phyloP scores from a whole-genome alignment of 2,113 vertebrate genomes.

The Oplegnathus fasciatus region DNA sequence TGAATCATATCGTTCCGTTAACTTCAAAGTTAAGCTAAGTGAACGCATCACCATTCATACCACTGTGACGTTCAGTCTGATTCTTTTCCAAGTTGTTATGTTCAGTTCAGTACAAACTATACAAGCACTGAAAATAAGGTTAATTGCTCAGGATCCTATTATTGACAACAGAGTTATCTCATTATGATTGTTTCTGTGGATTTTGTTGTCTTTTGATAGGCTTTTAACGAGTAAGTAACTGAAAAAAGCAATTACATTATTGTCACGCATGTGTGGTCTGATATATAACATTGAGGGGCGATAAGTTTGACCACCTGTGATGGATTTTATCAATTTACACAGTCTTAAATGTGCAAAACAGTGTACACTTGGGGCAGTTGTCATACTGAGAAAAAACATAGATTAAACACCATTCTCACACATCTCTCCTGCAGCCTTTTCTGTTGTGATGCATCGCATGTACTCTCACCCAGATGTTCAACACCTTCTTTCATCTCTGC shows the following conservation, averaged over 20 bases:
- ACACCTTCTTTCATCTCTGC: conserved; percentile 23
- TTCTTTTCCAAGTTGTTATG: background rate
- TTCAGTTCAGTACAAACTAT: too few species aligned
- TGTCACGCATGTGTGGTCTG: background rate
- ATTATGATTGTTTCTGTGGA: background rate
- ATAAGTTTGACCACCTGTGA: background rate
- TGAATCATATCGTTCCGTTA: background rate
- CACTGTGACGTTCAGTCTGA: background rate
- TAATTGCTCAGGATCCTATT: background rate
- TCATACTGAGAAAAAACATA: background rate
- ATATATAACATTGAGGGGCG: background rate
- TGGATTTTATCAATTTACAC: background rate
- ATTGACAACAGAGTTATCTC: background rate
- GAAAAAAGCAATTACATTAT: too few species aligned
- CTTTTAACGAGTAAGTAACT: conserved; percentile 4
- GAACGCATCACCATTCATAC: background rate
- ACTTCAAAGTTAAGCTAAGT: background rate
- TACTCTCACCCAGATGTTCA: conserved; percentile 19
- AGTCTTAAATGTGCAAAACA: background rate
- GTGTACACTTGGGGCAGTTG: too few species aligned
- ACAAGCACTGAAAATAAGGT: background rate
- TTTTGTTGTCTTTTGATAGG: background rate
- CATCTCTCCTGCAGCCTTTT: background rate
- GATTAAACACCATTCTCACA: conserved; percentile 1
- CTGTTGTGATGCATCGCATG: conserved; percentile 11